phyloP scores from a whole-genome alignment of 2,888 invertebrate genomes.

The Cheilosia urbana region DNA sequence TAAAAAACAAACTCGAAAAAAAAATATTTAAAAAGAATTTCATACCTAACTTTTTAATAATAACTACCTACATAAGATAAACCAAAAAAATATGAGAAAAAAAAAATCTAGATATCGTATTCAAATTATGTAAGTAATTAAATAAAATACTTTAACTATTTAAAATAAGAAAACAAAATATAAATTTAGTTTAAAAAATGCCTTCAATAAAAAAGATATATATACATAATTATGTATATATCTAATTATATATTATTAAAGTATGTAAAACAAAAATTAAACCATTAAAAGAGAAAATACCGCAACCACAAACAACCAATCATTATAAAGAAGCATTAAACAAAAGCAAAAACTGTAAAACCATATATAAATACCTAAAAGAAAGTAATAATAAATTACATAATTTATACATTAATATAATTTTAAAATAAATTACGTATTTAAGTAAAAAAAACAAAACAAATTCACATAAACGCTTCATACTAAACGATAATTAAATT shows the following conservation, averaged over 20 bases:
- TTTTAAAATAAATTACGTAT: slow-evolving; percentile 64
- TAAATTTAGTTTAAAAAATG: slow-evolving; percentile 76
- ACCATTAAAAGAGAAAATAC: slow-evolving; percentile 68
- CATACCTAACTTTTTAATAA: slow-evolving; percentile 76
- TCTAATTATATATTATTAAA: slow-evolving; percentile 70
- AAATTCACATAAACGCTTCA: slow-evolving; percentile 75
- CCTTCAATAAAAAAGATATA: slow-evolving; percentile 62
- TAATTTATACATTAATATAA: slow-evolving; percentile 67
- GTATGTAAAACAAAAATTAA: slow-evolving; percentile 57
- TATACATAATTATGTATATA: slow-evolving; percentile 58
- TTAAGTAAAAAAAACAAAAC: slow-evolving; percentile 66
- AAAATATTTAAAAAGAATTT: slow-evolving; percentile 77
- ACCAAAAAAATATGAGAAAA: slow-evolving; percentile 56
- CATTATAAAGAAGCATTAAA: slow-evolving; percentile 59
- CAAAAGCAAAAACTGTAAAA: slow-evolving; percentile 43
- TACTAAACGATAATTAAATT: slow-evolving; percentile 70
- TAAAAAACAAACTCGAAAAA: slow-evolving; percentile 73
- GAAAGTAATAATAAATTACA: slow-evolving; percentile 45
- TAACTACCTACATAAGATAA: slow-evolving; percentile 65
- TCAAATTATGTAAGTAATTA: slow-evolving; percentile 74
- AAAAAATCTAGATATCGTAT: slow-evolving; percentile 76
- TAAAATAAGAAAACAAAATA: slow-evolving; percentile 75
- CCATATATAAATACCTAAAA: slow-evolving; percentile 58
- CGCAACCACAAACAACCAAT: slow-evolving; percentile 62
- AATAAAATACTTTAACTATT: slow-evolving; percentile 71